phyloP scores from a whole-genome alignment of 2,888 invertebrate genomes.

The Odontocerum albicorne region DNA sequence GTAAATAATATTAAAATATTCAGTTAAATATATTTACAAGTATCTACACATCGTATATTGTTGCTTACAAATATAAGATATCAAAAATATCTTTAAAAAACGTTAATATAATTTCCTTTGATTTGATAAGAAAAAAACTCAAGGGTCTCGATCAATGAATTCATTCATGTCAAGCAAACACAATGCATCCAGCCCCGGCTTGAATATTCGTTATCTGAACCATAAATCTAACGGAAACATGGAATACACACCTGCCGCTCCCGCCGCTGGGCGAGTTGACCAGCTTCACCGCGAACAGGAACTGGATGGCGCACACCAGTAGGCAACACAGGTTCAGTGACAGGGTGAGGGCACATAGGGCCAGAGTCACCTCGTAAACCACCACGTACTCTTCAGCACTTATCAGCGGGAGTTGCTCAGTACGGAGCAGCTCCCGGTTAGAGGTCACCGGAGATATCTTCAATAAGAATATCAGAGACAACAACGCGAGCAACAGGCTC shows the following conservation, averaged over 20 bases:
- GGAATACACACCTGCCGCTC: constrained; percentile 67
- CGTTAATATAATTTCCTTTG: too few relatives aligned
- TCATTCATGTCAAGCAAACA: too few relatives aligned
- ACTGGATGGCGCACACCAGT: constrained; percentile 91
- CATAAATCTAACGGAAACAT: not conserved
- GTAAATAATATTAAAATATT: too few relatives aligned
- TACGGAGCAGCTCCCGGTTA: constrained; percentile 57
- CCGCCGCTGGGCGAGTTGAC: constrained; percentile 83
- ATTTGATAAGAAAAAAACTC: too few relatives aligned
- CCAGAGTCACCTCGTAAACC: constrained; percentile 90
- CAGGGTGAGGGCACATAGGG: constrained; percentile 84
- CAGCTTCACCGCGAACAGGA: constrained; percentile 90
- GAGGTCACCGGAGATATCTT: constrained; percentile 75
- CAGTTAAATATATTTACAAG: too few relatives aligned
- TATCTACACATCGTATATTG: too few relatives aligned
- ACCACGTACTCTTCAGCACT: constrained; percentile 81
- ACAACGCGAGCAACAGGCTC: constrained; percentile 77
- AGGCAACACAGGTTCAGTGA: constrained; percentile 89
- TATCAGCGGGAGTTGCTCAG: constrained; percentile 46
- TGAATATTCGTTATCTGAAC: too few relatives aligned
- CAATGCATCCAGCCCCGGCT: constrained; percentile 2
- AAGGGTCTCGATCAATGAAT: too few relatives aligned
- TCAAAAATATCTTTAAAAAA: too few relatives aligned
- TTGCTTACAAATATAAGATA: too few relatives aligned
- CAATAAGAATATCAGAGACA: constrained; percentile 82